Evolutionary conservation across 2,797 vertebrate species (phyloP).

Genomic region (Phrynocephalus forsythii): DNA sequence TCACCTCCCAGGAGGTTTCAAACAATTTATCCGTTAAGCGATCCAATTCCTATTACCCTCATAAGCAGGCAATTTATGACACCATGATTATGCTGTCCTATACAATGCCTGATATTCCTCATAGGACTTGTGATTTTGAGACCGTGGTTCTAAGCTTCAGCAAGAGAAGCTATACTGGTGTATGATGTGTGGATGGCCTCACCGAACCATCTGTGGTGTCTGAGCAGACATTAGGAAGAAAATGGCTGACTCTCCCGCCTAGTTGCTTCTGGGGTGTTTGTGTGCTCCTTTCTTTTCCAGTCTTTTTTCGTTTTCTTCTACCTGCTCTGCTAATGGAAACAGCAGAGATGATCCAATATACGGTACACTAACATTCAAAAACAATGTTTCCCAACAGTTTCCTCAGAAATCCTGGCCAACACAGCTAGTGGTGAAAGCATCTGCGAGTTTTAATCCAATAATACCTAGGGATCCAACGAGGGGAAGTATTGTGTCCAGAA

Average conservation of each 20-base stretch:
- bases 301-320: no score
- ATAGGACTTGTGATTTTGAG: neutral
- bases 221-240: neutral
- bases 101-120: neutral
- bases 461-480: no score
- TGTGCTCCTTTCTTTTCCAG: neutral
- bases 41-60: neutral
- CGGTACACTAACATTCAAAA: no score
- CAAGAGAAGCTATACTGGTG: neutral
- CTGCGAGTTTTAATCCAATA: no score
- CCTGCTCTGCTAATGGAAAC: neutral
- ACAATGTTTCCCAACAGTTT: no score
- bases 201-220: no score
- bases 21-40: neutral
- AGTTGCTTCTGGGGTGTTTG: neutral
- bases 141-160: neutral
- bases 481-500: no score
- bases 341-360: neutral
- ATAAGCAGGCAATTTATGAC: neutral
- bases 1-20: neutral
- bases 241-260: neutral
- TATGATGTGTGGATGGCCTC: neutral
- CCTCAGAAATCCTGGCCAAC: no score
- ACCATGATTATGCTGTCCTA: neutral
- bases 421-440: no score